These are phyloP conservation scores for Nibea albiflora DNA, from an alignment of 2,113 vertebrate genomes.

Conservation along the genomic window DNA sequence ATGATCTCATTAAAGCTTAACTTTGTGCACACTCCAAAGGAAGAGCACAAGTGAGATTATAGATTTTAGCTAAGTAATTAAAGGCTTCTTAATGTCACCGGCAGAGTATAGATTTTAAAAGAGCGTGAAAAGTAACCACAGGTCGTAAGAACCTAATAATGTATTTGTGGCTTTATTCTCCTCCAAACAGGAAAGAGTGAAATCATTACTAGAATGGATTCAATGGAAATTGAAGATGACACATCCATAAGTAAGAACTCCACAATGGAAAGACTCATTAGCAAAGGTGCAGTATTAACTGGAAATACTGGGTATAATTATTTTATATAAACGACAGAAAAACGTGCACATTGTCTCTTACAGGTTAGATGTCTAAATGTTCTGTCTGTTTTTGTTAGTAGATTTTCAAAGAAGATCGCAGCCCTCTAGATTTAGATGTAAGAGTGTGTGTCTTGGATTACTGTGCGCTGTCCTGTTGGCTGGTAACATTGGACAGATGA, in stretches of 20 bases:
- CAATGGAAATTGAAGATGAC: slow-evolving; percentile 56
- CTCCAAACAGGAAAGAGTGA: slow-evolving; percentile 1
- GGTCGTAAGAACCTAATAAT: not conserved
- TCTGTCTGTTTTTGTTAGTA: not conserved
- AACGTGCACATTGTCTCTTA: not conserved
- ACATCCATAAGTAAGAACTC: not conserved
- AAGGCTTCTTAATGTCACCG: no score
- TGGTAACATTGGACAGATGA: slow-evolving; percentile 46
- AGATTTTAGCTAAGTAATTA: not conserved
- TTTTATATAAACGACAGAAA: not conserved
- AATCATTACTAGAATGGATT: slow-evolving; percentile 41
- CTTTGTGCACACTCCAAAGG: not conserved
- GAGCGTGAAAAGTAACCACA: not conserved
- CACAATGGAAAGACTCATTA: not conserved
- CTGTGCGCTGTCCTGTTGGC: slow-evolving; percentile 52
- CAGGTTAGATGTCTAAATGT: not conserved
- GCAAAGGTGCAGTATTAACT: slow-evolving; percentile 36
- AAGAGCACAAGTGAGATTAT: not conserved
- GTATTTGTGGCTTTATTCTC: not conserved
- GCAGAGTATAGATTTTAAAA: not conserved
- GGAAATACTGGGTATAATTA: not conserved
- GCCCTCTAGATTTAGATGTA: slow-evolving; percentile 9
- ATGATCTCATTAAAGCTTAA: not conserved
- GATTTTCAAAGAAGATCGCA: slow-evolving; percentile 8
- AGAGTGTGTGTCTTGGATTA: slow-evolving; percentile 29